These are phyloP conservation scores for Helicoverpa armigera DNA, from an alignment of 1,140 invertebrate genomes.

Conservation along the genomic window DNA sequence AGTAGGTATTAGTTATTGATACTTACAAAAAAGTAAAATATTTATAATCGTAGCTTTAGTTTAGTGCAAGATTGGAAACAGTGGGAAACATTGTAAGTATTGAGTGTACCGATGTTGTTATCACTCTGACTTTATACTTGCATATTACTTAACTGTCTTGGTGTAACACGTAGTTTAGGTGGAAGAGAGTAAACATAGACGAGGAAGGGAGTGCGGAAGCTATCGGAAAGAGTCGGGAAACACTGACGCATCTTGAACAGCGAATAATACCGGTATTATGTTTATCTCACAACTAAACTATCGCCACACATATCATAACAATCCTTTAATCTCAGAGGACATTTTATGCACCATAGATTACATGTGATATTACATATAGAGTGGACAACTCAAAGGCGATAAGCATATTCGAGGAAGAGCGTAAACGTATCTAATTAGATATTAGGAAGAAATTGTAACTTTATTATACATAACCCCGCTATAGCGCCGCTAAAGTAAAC, in stretches of 20 bases:
- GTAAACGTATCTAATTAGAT: constrained; percentile 63
- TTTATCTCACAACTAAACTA: constrained; percentile 39
- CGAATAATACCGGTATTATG: neutral
- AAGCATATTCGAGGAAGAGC: constrained; percentile 65
- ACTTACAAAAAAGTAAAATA: constrained; percentile 63
- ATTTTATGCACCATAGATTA: constrained; percentile 75
- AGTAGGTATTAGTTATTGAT: constrained; percentile 60
- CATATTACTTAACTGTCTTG: neutral
- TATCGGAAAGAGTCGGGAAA: neutral
- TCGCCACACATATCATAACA: constrained; percentile 56
- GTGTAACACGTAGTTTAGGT: constrained; percentile 15
- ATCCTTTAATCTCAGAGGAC: constrained; percentile 71
- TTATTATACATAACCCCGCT: constrained; percentile 46
- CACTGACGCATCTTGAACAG: neutral
- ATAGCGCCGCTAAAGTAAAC: constrained; percentile 41
- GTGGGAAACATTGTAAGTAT: neutral
- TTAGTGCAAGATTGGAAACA: constrained; percentile 22
- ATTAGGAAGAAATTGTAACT: constrained; percentile 51
- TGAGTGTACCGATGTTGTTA: neutral
- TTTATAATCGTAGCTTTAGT: constrained; percentile 35
- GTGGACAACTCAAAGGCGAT: constrained; percentile 35
- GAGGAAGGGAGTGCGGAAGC: neutral
- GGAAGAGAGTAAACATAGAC: neutral
- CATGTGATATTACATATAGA: constrained; percentile 48
- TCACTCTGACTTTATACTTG: neutral